Evolutionary conservation across 2,797 vertebrate genomes (phyloP), one percentile per base, ranked within the genome.

Genomic region (Poecilia velifera): DNA sequence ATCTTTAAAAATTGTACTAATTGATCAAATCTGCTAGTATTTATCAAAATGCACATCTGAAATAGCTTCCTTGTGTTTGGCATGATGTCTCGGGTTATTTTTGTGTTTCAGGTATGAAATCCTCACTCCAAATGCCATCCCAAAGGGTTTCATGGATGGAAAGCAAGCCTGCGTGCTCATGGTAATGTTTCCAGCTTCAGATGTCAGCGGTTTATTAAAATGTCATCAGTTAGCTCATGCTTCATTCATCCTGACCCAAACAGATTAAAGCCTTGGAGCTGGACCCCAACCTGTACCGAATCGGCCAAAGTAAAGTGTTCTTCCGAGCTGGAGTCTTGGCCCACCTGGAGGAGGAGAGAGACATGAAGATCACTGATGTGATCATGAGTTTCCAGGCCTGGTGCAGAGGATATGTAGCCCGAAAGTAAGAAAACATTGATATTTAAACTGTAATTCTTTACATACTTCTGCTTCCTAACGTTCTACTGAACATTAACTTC

Each of bases 281-380:
- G 64, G 98, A 99, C 90, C 94, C 97, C 12, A 99, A 99, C 88
- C 95, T 99, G 87, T 99, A 94, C 91, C 96, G 98, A 77, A 97
- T 99, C 8, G 98, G 98, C 72, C 98, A 99, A 90, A 99, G 98
- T 87, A 99, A 99, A 94, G 98, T 99, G 76, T 99, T 99, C 94
- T 99, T 99, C 95, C 95, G 98, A 76, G 97, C 98, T 0, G 98
- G 98, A 25, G 98, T 99, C 74, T 94, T 99, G 89, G 98, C 98
- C 81, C 98, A 99, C 91, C 95, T 99, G 87, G 98, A 99, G 89
- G 98, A 99, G 92, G 98, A 99, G 93, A 90, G 98, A 36, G 98
- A 99, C 91, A 91, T 99, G 89, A 99, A 99, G 96, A 98, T 99
- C 93, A 99, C 98, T 0, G 98, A 99, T 1, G 97, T 99, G 85